Conservation (phyloP, 2,797 vertebrate species). For the Pachyuromys duprasi region DNA sequence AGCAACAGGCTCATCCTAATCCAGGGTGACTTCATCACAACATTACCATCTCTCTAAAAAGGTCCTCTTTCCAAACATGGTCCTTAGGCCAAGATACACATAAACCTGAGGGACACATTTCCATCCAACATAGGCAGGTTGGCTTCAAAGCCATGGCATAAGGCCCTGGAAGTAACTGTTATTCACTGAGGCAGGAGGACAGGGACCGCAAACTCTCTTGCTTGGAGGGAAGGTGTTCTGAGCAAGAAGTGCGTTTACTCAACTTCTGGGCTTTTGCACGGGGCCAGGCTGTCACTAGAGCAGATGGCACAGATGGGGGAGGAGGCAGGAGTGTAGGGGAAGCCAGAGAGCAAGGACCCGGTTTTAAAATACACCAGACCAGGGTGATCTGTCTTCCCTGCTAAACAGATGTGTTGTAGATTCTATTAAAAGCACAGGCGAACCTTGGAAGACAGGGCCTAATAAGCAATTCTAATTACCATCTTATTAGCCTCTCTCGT, state of each 20-base stretch:
- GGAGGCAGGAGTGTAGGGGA: background rate
- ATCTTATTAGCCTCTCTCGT: constrained; percentile 68
- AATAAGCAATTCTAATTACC: constrained; percentile 73
- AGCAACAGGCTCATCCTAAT: too few species aligned
- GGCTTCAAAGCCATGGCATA: background rate
- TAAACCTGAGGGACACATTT: background rate
- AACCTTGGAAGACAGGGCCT: constrained; percentile 73
- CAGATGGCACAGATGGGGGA: constrained; percentile 18
- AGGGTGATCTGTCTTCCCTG: constrained; percentile 29
- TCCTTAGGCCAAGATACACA: background rate
- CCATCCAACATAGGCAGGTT: too few species aligned
- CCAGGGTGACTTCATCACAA: background rate
- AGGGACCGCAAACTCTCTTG: background rate
- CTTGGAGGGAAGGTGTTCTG: background rate
- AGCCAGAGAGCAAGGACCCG: constrained; percentile 21
- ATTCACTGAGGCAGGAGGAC: background rate
- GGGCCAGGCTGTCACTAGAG: background rate
- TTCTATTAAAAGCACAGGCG: constrained; percentile 70
- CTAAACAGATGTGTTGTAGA: constrained; percentile 59
- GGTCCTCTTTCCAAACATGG: background rate
- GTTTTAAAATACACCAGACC: constrained; percentile 64
- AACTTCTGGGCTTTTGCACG: background rate
- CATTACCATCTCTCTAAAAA: background rate
- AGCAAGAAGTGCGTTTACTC: background rate
- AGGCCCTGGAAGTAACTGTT: background rate